Evolutionary conservation across 2,113 vertebrate species (phyloP).

Genomic region (Rana temporaria): DNA sequence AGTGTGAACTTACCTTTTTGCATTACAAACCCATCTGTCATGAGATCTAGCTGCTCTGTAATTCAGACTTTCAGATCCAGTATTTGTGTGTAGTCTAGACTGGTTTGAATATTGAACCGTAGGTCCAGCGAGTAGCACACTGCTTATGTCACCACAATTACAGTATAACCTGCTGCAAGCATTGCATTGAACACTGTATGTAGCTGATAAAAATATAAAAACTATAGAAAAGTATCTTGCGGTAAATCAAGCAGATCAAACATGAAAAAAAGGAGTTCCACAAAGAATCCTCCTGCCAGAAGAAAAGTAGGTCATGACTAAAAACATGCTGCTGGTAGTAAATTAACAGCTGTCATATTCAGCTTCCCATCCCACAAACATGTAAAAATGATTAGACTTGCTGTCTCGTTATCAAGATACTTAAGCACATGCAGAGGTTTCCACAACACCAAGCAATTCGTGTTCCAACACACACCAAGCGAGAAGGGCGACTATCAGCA

Average conservation of each 20-base stretch:
- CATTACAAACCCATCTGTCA: no score
- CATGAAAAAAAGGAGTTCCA: constrained; percentile 2
- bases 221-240: neutral
- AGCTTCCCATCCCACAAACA: neutral
- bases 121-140: no score
- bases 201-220: neutral
- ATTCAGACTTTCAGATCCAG: no score
- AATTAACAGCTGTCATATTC: neutral
- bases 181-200: neutral
- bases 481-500: neutral
- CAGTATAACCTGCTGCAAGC: no score
- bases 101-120: no score
- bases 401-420: constrained; percentile 20
- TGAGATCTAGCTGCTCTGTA: no score
- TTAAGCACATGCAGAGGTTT: constrained; percentile 5
- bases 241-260: constrained; percentile 3
- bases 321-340: neutral
- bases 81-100: no score
- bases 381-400: constrained; percentile 10
- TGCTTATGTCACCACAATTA: no score
- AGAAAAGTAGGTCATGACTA: constrained; percentile 26
- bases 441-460: constrained; percentile 19
- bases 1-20: no score
- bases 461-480: constrained; percentile 27
- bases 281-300: constrained; percentile 2